A percentile compares a stretch with the other conserved stretches of the same genome.
These are phyloP conservation scores for Ceratothoa steindachneri DNA, from an alignment of 2,888 invertebrate species.

Conservation along the genomic window DNA sequence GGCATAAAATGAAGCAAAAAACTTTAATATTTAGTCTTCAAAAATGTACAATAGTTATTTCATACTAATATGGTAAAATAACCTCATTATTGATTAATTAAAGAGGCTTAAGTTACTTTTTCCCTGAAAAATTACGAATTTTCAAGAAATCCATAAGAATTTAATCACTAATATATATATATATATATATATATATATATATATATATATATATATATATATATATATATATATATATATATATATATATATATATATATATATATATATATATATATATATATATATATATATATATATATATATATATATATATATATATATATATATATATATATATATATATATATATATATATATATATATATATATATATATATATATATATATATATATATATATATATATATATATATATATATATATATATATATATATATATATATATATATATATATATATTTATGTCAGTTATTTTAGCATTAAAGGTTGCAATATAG, in stretches of 20 bases:
- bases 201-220: conserved; percentile 16
- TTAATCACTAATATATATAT: not conserved
- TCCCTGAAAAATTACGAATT: too few species aligned
- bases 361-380: conserved; percentile 7
- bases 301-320: not conserved
- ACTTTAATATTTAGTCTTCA: too few species aligned
- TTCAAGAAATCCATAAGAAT: too few species aligned
- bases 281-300: conserved; percentile 22
- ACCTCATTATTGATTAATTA: too few species aligned
- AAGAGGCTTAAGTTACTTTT: too few species aligned
- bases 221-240: conserved; percentile 10
- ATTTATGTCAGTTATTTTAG: too few species aligned
- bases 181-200: conserved; percentile 16
- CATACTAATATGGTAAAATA: too few species aligned
- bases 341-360: conserved; percentile 10
- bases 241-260: conserved; percentile 12
- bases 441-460: too few species aligned
- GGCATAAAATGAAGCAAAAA: too few species aligned
- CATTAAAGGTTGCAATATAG: too few species aligned
- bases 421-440: conserved; percentile 17
- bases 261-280: conserved; percentile 18
- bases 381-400: conserved; percentile 20
- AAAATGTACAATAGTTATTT: too few species aligned
- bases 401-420: conserved; percentile 14
- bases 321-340: not conserved